phyloP scores from a whole-genome alignment of 1,140 invertebrate genomes.

The Philaenus spumarius region DNA sequence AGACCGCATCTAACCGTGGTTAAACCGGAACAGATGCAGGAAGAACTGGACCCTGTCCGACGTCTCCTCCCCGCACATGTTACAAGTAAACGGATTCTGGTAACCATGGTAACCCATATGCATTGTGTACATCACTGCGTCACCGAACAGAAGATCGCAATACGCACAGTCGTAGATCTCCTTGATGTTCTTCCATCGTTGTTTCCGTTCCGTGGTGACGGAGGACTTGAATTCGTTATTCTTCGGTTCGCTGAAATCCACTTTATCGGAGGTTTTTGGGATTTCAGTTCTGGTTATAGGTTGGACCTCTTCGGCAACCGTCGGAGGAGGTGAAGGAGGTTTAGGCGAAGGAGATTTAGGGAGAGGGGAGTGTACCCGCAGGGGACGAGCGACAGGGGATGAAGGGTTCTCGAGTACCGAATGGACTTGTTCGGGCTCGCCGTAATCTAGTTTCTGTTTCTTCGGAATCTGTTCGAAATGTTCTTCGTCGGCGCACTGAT shows the following conservation, averaged over 20 bases:
- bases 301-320: too few relatives aligned
- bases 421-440: not conserved
- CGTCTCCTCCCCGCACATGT: conserved; percentile 82
- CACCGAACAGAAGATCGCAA: conserved; percentile 87
- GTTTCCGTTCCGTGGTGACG: conserved; percentile 4
- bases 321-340: not conserved
- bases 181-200: conserved; percentile 2
- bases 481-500: conserved; percentile 40
- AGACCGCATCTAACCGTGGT: conserved; percentile 48
- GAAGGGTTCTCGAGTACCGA: not conserved
- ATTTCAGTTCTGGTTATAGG: too few relatives aligned
- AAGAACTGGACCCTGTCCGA: conserved; percentile 83
- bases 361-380: too few relatives aligned
- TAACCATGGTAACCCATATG: conserved; percentile 95
- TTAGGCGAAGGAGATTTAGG: conserved; percentile 2
- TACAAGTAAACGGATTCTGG: conserved; percentile 87
- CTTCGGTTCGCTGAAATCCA: conserved; percentile 11
- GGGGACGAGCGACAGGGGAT: too few relatives aligned
- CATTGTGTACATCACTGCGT: conserved; percentile 85
- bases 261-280: not conserved
- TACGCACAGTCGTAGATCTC: conserved; percentile 64
- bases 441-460: not conserved
- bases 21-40: conserved; percentile 77
- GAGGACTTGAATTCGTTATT: conserved; percentile 5
- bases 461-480: conserved; percentile 21